Evolutionary conservation across 37 sponge, comb jelly and placozoan species (phyloP), one percentile per base, ranked within the genome.

Genomic region (Hexactinellida sp.): DNA sequence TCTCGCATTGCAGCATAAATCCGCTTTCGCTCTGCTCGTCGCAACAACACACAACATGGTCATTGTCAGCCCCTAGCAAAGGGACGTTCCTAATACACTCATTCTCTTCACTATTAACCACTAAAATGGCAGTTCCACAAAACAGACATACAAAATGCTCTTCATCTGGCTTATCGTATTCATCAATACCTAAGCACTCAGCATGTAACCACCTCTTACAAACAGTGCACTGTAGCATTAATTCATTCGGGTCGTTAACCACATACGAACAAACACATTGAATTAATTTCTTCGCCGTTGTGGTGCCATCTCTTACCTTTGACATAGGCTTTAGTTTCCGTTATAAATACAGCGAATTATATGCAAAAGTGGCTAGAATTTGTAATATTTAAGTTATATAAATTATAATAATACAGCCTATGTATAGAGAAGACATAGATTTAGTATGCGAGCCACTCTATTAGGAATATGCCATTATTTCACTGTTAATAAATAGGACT

Each of bases 61-160:
- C 76, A 63, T n/a, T 63, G 3, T 63, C 76, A 25, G 3, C 76
- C 3, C 13, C 28, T 7, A 63, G 30, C 21, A 63, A 10, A 21
- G 76, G 76, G 5, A 63, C 76, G 13, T 63, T 63, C 13, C 13
- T 23, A 21, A 63, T 63, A 25, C 30, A 10, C 5, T 28, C 34
- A 63, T n/a, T n/a, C 28, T 3, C 3, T 25, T 63, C 30, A n/a
- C 76, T 25, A 25, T 63, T 10, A 5, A 63, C 76, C 5, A 63
- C 76, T 63, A 63, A 63, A 63, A 63, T 63, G 13, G 76, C 76
- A 21, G 76, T 63, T 23, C 76, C 76, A n/a, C 76, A 63, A n/a
- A 63, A 63, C 5, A 63, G 19, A 63, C 76, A 63, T 7, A 63
- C 76, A 63, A 63, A 63, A 9, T 9, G 9, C 13, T 47, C 16